Conservation (phyloP, 2,888 invertebrate species). For the Clivina fossor region DNA sequence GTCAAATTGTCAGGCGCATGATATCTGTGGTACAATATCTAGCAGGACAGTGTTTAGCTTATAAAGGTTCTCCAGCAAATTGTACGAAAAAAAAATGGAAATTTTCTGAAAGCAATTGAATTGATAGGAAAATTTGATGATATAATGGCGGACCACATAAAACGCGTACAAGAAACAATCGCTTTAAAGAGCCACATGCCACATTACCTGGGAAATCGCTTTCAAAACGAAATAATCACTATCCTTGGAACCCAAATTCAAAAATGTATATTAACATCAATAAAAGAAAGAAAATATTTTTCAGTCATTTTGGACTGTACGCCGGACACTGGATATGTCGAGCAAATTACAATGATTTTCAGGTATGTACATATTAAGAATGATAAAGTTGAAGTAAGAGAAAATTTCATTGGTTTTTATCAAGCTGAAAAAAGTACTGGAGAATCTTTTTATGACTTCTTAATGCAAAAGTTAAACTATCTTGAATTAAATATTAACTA, state of each 20-base stretch:
- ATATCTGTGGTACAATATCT: slow-evolving; percentile 8
- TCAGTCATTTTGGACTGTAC: slow-evolving; percentile 25
- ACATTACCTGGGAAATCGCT: slow-evolving; percentile 15
- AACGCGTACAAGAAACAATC: background rate
- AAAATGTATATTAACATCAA: background rate
- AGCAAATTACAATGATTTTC: slow-evolving; percentile 28
- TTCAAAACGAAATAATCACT: slow-evolving; percentile 28
- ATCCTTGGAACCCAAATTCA: slow-evolving; percentile 2
- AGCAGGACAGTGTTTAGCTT: slow-evolving; percentile 11
- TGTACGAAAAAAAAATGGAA: slow-evolving; percentile 9
- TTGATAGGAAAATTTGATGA: slow-evolving; percentile 14
- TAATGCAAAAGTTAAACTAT: slow-evolving; percentile 3
- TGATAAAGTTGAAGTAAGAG: background rate
- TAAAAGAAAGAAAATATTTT: slow-evolving; percentile 8
- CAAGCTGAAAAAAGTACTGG: background rate
- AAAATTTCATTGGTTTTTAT: slow-evolving; percentile 3
- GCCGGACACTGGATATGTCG: slow-evolving; percentile 23
- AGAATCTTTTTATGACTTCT: slow-evolving; percentile 9
- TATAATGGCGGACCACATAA: slow-evolving; percentile 18
- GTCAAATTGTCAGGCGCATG: slow-evolving; percentile 6
- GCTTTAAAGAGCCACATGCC: slow-evolving; percentile 14
- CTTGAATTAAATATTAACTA: slow-evolving; percentile 1
- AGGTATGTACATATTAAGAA: slow-evolving; percentile 14
- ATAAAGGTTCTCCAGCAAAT: background rate
- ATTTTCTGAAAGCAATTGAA: slow-evolving; percentile 21